Evolutionary conservation across 1,140 invertebrate species (phyloP).

Genomic region (Triops cancriformis): DNA sequence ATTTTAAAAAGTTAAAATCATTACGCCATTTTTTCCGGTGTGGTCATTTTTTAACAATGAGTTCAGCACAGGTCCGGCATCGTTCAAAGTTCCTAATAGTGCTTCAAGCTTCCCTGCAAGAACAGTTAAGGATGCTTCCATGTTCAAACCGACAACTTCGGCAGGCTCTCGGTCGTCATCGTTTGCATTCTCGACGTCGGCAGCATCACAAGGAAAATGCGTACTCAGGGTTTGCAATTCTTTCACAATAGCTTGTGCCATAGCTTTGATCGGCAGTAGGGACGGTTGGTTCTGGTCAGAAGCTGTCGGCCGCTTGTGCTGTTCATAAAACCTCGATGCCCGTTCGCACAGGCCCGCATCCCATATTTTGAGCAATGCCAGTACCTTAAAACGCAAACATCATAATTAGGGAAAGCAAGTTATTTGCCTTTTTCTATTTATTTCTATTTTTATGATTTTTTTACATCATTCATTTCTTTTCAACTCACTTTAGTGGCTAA

Average conservation of each 20-base stretch:
- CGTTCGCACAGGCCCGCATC: slow-evolving; percentile 75
- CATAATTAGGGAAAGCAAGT: not conserved
- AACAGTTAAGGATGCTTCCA: slow-evolving; percentile 54
- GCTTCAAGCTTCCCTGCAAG: slow-evolving; percentile 21
- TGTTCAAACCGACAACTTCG: slow-evolving; percentile 79
- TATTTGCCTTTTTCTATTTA: too few species aligned
- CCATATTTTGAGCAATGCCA: slow-evolving; percentile 60
- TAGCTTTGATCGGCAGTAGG: slow-evolving; percentile 21
- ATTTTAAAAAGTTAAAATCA: not conserved
- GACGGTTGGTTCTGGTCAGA: slow-evolving; percentile 16
- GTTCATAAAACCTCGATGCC: slow-evolving; percentile 68
- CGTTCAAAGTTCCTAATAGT: not conserved
- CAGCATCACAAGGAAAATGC: not conserved
- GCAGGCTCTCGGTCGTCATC: slow-evolving; percentile 72
- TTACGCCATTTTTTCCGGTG: not conserved
- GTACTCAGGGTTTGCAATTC: not conserved
- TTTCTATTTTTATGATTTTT: too few species aligned
- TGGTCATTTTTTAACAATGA: not conserved
- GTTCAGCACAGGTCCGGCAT: not conserved
- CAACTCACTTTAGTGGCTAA: not conserved
- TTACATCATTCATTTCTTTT: too few species aligned
- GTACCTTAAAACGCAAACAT: not conserved
- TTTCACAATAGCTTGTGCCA: slow-evolving; percentile 17
- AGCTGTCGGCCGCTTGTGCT: slow-evolving; percentile 44
- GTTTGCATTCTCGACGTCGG: slow-evolving; percentile 43